Base-by-base conservation (phyloP, 1,140 invertebrate species). In the Matsumurasca onukii region DNA sequence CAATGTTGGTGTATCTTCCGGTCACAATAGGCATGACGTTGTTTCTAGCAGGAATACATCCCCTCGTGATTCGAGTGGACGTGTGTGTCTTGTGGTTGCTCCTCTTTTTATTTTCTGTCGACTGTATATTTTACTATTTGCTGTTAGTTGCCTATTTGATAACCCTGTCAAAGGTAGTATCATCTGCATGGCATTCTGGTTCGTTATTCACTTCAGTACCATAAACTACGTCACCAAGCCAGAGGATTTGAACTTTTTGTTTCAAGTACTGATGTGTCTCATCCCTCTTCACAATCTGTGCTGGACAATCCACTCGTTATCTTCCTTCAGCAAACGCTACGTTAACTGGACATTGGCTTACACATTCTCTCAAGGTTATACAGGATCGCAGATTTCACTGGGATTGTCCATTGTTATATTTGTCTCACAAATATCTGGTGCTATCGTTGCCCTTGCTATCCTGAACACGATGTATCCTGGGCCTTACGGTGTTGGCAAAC, bases 1-100 rank as follows among this genome's bases (percentile, higher is more conserved):
- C 85, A 64, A 70, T 88, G n/a, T 80, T 88, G 64, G 74, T 86
- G 1, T 69, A 83, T 30, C 5, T 51, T 3, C 49, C 49, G n/a
- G 49, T 51, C 3, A 51, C 24, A 5, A 3, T 20, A 51, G 5
- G 3, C 3, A 22, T 20, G n/a, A 12, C 49, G 17, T 3, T 51
- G 5, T 20, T 51, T 51, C 3, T 51, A 22, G 24, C 49, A 22
- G 49, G 5, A 20, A 20, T 17, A 22, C 5, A 51, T 20, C 49
- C 49, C n/a, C 5, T 51, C 3, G 3, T 51, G 3, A 51, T 51
- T 51, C 5, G n/a, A 20, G 49, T 22, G 3, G 49, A 22, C 3
- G 5, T 3, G 5, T 51, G n/a, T 3, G n/a, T 51, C 24, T 17
- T 51, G n/a, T 51, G n/a, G n/a, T 9, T 51, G n/a, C n/a, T 51